Percentiles rank a stretch among this genome's conserved stretches.
Evolutionary conservation across 2,113 vertebrate species (phyloP).

Genomic region (Scopus umbretta): DNA sequence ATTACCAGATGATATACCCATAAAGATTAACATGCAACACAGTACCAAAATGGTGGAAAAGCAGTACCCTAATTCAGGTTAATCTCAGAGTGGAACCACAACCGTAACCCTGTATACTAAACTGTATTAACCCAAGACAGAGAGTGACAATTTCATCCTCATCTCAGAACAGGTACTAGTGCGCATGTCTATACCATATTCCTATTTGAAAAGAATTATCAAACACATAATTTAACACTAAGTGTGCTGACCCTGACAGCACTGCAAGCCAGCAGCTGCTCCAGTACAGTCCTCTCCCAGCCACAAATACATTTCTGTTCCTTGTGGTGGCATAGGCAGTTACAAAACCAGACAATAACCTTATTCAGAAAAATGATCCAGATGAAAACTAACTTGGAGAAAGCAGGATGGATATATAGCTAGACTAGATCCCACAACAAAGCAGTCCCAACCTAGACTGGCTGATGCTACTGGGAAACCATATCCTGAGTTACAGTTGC

Average conservation of each 20-base stretch:
- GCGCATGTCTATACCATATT: neutral
- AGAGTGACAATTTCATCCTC: neutral
- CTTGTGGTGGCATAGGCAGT: neutral
- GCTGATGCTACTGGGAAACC: neutral
- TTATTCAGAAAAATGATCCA: neutral
- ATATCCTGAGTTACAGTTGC: neutral
- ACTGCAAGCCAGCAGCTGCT: neutral
- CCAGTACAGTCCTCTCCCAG: neutral
- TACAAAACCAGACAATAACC: neutral
- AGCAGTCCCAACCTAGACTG: neutral
- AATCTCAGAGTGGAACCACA: neutral
- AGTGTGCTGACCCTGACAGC: neutral
- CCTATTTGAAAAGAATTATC: neutral
- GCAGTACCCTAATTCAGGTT: neutral
- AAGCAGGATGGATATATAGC: neutral
- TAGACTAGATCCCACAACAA: neutral
- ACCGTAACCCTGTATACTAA: neutral
- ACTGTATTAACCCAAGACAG: neutral
- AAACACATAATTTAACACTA: neutral
- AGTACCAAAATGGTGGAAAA: neutral
- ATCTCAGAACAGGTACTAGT: neutral
- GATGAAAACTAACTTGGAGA: neutral
- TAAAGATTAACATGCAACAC: neutral
- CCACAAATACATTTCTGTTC: neutral
- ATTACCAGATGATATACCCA: neutral